These are phyloP conservation scores for Pocillopora damicornis DNA, from an alignment of 64 coral and sea anemone species.

Conservation along the genomic window DNA sequence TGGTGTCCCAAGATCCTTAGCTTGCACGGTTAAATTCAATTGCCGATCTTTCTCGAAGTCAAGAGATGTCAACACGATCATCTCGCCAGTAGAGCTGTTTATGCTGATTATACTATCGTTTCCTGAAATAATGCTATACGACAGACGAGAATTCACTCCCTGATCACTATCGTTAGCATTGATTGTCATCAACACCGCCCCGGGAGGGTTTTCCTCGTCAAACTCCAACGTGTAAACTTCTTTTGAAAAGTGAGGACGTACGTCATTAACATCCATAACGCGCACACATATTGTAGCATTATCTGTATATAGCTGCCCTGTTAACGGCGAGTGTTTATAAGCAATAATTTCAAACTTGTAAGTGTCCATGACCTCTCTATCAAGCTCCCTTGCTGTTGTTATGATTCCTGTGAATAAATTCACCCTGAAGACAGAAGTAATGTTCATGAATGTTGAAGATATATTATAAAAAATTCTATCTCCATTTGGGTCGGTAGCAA, in stretches of 20 bases:
- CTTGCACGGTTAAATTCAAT: constrained; percentile 54
- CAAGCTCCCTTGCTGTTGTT: constrained; percentile 4
- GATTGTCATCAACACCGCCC: constrained; percentile 10
- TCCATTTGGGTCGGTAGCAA: constrained; percentile 45
- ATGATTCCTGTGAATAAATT: constrained; percentile 37
- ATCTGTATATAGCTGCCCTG: constrained; percentile 25
- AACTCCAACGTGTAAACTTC: constrained; percentile 19
- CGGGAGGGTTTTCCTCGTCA: constrained; percentile 30
- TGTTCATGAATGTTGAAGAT: not conserved
- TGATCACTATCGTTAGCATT: constrained; percentile 42
- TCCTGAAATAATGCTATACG: constrained; percentile 30
- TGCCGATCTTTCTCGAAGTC: constrained; percentile 47
- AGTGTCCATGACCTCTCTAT: constrained; percentile 25
- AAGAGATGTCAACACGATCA: constrained; percentile 8
- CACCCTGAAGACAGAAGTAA: constrained; percentile 8
- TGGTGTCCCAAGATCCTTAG: constrained; percentile 46
- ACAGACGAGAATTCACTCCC: constrained; percentile 27
- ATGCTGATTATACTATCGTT: constrained; percentile 44
- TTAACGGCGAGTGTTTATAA: constrained; percentile 46
- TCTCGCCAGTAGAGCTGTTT: constrained; percentile 27
- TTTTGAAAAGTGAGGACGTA: constrained; percentile 27
- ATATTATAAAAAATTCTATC: constrained; percentile 31
- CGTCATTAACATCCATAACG: constrained; percentile 49
- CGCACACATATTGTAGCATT: constrained; percentile 7
- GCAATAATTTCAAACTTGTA: constrained; percentile 37